phyloP scores from a whole-genome alignment of 1,140 invertebrate genomes.

The Phymastichus coffea region DNA sequence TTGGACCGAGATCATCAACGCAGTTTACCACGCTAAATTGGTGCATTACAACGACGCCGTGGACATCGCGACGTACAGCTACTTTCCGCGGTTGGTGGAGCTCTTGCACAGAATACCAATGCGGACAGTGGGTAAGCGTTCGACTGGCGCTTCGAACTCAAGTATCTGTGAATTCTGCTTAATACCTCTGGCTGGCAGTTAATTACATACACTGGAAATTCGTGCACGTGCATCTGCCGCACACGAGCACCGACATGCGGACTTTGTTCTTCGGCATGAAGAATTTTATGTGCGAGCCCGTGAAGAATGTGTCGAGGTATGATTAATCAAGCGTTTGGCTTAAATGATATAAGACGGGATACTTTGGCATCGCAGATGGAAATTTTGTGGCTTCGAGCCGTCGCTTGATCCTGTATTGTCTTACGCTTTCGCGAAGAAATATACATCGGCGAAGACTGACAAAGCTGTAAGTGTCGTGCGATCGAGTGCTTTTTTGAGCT shows the following conservation, averaged over 20 bases:
- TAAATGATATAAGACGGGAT: background rate
- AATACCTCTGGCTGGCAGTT: background rate
- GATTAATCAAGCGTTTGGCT: background rate
- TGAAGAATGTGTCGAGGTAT: background rate
- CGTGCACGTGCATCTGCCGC: slow-evolving; percentile 1
- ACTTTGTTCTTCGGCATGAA: background rate
- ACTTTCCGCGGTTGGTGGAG: background rate
- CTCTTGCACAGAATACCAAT: background rate
- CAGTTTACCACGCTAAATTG: background rate
- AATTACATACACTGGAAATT: slow-evolving; percentile 16
- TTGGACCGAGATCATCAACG: slow-evolving; percentile 8
- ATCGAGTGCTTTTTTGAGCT: background rate
- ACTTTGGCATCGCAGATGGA: background rate
- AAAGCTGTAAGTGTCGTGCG: background rate
- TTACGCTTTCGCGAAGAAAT: background rate
- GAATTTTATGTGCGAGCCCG: background rate
- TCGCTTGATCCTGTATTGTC: background rate
- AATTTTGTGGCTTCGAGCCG: slow-evolving; percentile 13
- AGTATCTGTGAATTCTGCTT: too few relatives aligned
- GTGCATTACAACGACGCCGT: background rate
- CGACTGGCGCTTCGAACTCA: too few relatives aligned
- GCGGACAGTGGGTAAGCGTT: background rate
- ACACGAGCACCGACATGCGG: background rate
- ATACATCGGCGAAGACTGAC: background rate
- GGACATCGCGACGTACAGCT: background rate